These are phyloP conservation scores for Pseudoatta argentina DNA, from an alignment of 1,140 invertebrate species.

Conservation along the genomic window DNA sequence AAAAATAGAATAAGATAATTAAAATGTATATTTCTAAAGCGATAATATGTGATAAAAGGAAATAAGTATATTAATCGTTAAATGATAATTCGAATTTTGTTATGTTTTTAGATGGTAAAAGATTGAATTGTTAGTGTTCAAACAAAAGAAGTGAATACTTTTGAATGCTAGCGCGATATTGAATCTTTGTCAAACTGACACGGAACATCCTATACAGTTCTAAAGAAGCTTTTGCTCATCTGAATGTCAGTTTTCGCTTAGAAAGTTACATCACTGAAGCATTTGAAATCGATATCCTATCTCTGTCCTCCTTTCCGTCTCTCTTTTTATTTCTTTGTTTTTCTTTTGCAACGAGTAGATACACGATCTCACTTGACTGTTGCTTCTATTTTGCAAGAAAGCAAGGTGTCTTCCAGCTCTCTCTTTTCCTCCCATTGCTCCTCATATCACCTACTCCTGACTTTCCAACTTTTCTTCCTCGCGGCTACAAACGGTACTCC, in stretches of 20 bases:
- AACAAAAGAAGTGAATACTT: neutral
- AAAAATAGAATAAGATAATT: neutral
- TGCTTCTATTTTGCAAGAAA: slow-evolving; percentile 46
- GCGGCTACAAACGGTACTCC: neutral
- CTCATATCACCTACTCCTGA: slow-evolving; percentile 7
- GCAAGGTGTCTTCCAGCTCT: slow-evolving; percentile 31
- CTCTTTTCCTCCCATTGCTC: neutral
- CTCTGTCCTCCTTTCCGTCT: neutral
- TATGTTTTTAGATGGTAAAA: neutral
- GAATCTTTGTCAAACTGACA: slow-evolving; percentile 9
- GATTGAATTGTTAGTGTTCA: neutral
- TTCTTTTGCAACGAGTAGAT: slow-evolving; percentile 31
- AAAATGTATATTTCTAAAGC: neutral
- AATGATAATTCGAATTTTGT: neutral
- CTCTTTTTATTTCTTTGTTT: slow-evolving; percentile 27
- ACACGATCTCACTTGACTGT: slow-evolving; percentile 56
- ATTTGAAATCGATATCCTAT: slow-evolving; percentile 39
- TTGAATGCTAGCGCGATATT: slow-evolving; percentile 6
- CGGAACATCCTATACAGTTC: neutral
- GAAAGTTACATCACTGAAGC: slow-evolving; percentile 25
- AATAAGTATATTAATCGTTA: neutral
- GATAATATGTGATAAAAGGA: neutral
- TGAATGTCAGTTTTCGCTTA: slow-evolving; percentile 39
- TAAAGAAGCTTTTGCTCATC: slow-evolving; percentile 17
- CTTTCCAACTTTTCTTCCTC: slow-evolving; percentile 34